Conservation (phyloP, 1,140 invertebrate species). For the Laupala kohalensis region DNA sequence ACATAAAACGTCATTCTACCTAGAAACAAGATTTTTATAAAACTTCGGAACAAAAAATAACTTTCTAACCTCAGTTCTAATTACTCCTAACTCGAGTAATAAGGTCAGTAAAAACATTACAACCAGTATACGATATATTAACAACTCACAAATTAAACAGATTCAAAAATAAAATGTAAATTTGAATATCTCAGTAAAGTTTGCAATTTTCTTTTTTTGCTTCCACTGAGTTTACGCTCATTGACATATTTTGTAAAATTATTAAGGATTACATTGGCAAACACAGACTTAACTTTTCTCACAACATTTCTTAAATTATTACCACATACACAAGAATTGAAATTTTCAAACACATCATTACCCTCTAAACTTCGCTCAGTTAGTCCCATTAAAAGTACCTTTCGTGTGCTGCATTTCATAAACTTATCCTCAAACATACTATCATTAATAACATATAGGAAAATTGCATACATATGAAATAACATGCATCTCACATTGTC, state of each 20-base stretch:
- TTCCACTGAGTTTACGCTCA: neutral
- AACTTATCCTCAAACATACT: neutral
- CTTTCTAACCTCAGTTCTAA: too few species aligned
- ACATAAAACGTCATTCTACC: too few species aligned
- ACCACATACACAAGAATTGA: neutral
- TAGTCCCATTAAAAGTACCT: neutral
- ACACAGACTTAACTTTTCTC: neutral
- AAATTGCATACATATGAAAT: neutral
- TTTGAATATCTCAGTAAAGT: neutral
- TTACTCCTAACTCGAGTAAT: too few species aligned
- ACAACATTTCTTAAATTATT: neutral
- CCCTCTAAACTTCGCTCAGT: neutral
- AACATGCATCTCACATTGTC: neutral
- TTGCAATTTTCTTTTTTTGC: neutral
- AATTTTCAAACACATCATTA: neutral
- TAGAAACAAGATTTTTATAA: too few species aligned
- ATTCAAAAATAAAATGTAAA: too few species aligned
- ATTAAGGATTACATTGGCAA: neutral
- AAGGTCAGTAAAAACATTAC: too few species aligned
- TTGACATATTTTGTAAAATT: neutral
- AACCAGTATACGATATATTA: too few species aligned
- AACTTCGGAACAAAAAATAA: too few species aligned
- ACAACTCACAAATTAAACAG: too few species aligned
- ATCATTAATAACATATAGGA: neutral
- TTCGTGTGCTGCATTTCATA: neutral